A percentile compares a stretch with the other conserved stretches of the same genome.
phyloP scores from a whole-genome alignment of 2,797 vertebrate genomes.

The Lindbergichthys nudifrons region DNA sequence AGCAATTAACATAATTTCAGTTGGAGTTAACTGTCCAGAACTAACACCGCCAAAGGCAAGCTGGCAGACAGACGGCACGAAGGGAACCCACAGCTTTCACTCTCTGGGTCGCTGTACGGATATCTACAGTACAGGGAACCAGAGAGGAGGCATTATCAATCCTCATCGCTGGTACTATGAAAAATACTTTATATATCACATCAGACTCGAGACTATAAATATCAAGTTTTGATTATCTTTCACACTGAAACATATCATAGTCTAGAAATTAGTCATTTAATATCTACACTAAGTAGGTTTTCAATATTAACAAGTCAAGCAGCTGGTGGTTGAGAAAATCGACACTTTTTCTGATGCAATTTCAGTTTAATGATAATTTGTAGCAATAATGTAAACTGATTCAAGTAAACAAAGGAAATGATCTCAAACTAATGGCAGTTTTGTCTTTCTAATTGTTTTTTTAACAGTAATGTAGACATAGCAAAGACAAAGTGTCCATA shows the following conservation, averaged over 20 bases:
- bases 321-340: conserved; percentile 3
- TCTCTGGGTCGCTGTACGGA: conserved; percentile 58
- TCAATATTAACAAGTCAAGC: neutral
- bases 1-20: conserved; percentile 88
- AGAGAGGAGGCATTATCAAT: conserved; percentile 65
- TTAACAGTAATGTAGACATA: neutral
- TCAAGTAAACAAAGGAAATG: neutral
- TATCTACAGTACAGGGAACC: conserved; percentile 61
- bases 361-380: conserved; percentile 4
- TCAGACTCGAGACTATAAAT: conserved; percentile 4
- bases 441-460: conserved; percentile 6
- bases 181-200: conserved; percentile 31
- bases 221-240: conserved; percentile 25
- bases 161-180: conserved; percentile 49
- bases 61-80: conserved; percentile 82
- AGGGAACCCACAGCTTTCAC: conserved; percentile 73
- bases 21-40: conserved; percentile 90
- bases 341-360: neutral
- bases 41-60: conserved; percentile 88
- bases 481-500: neutral
- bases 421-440: neutral
- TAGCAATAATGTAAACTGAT: conserved; percentile 9
- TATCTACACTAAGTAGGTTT: conserved; percentile 5
- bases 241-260: conserved; percentile 1
- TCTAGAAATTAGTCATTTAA: neutral